Percentiles rank a stretch among this genome's conserved stretches.
Evolutionary conservation across 1,140 invertebrate species (phyloP).

Genomic region (Trichoplusia ni): DNA sequence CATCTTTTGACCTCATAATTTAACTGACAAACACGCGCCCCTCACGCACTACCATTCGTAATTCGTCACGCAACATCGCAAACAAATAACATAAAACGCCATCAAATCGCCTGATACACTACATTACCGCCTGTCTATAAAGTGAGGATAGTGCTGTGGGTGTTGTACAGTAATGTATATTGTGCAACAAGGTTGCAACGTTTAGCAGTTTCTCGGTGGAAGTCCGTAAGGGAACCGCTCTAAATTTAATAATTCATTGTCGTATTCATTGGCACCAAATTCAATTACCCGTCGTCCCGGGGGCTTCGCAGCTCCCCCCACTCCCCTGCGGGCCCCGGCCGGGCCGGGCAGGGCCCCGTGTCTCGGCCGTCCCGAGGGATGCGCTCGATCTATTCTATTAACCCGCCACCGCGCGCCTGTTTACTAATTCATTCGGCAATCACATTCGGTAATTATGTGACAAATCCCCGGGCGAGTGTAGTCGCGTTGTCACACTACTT

Average conservation of each 20-base stretch:
- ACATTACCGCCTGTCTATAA: constrained; percentile 13
- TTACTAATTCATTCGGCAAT: constrained; percentile 74
- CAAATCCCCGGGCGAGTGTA: constrained; percentile 48
- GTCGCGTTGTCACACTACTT: constrained; percentile 27
- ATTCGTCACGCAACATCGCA: constrained; percentile 54
- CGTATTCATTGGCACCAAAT: constrained; percentile 76
- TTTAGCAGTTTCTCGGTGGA: constrained; percentile 8
- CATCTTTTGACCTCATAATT: constrained; percentile 43
- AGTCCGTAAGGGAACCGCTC: constrained; percentile 41
- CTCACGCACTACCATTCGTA: constrained; percentile 35
- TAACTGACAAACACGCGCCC: constrained; percentile 32
- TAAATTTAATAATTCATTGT: constrained; percentile 80
- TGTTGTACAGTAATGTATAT: constrained; percentile 33
- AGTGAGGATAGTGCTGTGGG: background rate
- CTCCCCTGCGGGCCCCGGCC: background rate
- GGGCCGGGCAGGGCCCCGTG: constrained; percentile 13
- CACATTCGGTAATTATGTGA: constrained; percentile 75
- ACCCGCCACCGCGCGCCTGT: constrained; percentile 52
- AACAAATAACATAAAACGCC: background rate
- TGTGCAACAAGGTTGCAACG: constrained; percentile 20
- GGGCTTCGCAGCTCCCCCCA: constrained; percentile 25
- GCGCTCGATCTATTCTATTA: constrained; percentile 54
- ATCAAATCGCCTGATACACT: background rate
- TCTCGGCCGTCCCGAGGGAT: constrained; percentile 40
- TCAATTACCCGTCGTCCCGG: constrained; percentile 67